phyloP scores from a whole-genome alignment of 2,113 vertebrate genomes.

The Phoxinus phoxinus region DNA sequence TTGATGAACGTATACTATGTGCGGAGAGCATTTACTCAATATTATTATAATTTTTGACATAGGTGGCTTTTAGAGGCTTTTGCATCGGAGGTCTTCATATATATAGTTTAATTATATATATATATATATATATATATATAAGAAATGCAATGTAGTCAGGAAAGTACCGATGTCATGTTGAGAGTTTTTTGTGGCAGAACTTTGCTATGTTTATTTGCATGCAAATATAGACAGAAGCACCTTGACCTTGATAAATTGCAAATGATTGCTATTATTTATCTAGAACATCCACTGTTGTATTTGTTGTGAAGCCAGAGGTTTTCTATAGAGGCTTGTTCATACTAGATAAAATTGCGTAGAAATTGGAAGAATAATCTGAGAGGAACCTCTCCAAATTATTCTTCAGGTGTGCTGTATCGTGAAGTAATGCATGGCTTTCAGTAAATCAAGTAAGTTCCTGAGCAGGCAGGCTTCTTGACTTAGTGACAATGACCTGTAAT shows the following conservation, averaged over 20 bases:
- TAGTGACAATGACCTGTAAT: constrained; percentile 23
- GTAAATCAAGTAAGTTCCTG: not conserved
- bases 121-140: not conserved
- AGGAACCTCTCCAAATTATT: not conserved
- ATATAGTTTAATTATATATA: too few relatives aligned
- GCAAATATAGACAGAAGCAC: not conserved
- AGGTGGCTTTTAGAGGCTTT: too few relatives aligned
- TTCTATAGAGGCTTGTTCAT: constrained; percentile 2
- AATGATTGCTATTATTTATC: constrained; percentile 27
- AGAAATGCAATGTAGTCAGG: not conserved
- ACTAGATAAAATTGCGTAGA: constrained; percentile 4
- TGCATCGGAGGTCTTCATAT: too few relatives aligned
- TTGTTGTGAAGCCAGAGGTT: not conserved
- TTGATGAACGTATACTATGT: too few relatives aligned
- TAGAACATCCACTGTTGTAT: constrained; percentile 18
- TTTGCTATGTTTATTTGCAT: not conserved
- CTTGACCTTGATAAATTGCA: constrained; percentile 14
- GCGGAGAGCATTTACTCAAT: too few relatives aligned
- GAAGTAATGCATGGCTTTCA: constrained; percentile 15
- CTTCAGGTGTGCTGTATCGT: not conserved
- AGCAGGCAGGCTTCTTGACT: constrained; percentile 11
- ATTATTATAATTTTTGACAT: too few relatives aligned
- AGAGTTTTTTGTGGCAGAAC: not conserved
- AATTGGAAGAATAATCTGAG: not conserved
- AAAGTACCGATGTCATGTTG: not conserved